Percentiles rank a stretch among this genome's conserved stretches.
Conservation (phyloP, 2,113 vertebrate genomes). For the Vombatus ursinus region DNA sequence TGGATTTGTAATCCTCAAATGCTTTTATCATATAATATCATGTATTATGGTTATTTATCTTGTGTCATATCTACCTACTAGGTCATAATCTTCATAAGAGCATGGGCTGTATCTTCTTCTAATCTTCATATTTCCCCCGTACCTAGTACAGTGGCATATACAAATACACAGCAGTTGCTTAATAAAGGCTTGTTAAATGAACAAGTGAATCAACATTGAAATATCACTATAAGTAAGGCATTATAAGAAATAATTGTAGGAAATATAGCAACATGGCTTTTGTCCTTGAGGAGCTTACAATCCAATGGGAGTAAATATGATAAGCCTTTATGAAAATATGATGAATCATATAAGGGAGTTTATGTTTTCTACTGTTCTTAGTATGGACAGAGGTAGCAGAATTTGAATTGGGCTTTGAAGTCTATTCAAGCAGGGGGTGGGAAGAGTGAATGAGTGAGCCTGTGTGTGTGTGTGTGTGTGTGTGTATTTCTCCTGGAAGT, state of each 20-base stretch:
- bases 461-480: neutral
- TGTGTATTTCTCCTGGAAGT: neutral
- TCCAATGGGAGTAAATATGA: neutral
- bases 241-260: neutral
- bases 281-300: neutral
- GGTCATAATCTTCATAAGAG: neutral
- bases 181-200: conserved; percentile 6
- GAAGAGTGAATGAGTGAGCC: neutral
- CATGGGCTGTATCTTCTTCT: neutral
- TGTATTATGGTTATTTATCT: neutral
- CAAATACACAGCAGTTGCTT: neutral
- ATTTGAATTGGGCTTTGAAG: neutral
- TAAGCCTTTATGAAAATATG: neutral
- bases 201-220: neutral
- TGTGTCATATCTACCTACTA: neutral
- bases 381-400: neutral
- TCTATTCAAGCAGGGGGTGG: neutral
- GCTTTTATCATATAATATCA: neutral
- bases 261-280: neutral
- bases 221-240: neutral
- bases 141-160: neutral
- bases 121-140: neutral
- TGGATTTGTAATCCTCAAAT: neutral
- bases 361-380: neutral
- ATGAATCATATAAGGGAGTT: neutral